These are phyloP conservation scores for Aphelenchoides fujianensis DNA, from an alignment of 1,140 invertebrate species.

Conservation along the genomic window DNA sequence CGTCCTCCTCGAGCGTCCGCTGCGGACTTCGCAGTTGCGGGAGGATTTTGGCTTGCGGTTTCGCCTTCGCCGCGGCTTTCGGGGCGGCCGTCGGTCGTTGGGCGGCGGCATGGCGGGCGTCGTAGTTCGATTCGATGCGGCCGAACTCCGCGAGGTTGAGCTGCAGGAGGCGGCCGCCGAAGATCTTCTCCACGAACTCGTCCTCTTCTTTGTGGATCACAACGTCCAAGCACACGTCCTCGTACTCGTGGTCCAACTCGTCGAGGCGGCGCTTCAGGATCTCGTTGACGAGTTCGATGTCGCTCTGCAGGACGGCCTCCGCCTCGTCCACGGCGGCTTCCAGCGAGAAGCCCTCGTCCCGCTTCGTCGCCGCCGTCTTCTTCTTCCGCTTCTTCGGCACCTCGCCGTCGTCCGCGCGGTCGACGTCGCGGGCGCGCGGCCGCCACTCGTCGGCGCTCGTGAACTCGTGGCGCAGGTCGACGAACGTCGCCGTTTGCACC, in stretches of 20 bases:
- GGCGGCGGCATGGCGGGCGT: neutral
- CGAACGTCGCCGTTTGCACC: neutral
- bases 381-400: neutral
- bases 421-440: neutral
- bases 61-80: neutral
- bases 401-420: neutral
- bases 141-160: neutral
- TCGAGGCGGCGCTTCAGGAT: neutral
- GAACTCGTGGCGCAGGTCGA: neutral
- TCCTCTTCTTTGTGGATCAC: neutral
- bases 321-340: neutral
- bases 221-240: constrained; percentile 3
- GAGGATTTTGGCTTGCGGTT: constrained; percentile 13
- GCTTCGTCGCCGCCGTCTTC: neutral
- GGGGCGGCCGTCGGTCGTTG: neutral
- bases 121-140: neutral
- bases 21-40: neutral
- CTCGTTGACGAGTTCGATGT: constrained; percentile 8
- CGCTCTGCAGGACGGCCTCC: neutral
- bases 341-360: neutral
- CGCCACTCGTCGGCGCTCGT: neutral
- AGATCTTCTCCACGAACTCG: constrained; percentile 16
- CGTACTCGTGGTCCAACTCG: neutral
- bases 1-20: too few relatives aligned
- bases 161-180: neutral